Percentiles rank a stretch among this genome's conserved stretches.
These are phyloP conservation scores for Lycorma delicatula DNA, from an alignment of 1,140 invertebrate species.

Conservation along the genomic window DNA sequence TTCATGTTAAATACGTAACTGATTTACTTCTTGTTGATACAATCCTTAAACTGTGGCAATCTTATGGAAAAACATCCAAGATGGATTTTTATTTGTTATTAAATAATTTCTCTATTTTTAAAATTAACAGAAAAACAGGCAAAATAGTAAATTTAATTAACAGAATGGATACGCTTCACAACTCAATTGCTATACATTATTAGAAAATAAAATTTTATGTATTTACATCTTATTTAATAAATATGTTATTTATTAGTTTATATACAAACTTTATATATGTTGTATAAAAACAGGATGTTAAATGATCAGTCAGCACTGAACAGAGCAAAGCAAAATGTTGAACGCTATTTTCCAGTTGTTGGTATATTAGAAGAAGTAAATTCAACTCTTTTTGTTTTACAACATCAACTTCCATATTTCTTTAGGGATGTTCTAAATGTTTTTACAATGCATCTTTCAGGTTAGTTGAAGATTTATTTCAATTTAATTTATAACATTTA, in stretches of 20 bases:
- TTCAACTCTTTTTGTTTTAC: slow-evolving; percentile 47
- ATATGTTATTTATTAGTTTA: background rate
- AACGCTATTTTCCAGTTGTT: slow-evolving; percentile 54
- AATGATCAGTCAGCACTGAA: slow-evolving; percentile 52
- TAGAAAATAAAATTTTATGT: background rate
- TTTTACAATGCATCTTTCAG: slow-evolving; percentile 32
- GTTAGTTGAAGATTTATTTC: too few relatives aligned
- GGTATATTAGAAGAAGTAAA: slow-evolving; percentile 56
- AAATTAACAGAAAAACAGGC: background rate
- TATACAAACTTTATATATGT: slow-evolving; percentile 15
- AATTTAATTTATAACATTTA: too few relatives aligned
- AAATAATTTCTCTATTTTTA: background rate
- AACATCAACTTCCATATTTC: slow-evolving; percentile 49
- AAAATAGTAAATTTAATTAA: background rate
- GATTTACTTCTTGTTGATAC: too few relatives aligned
- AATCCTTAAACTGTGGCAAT: too few relatives aligned
- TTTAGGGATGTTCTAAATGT: slow-evolving; percentile 46
- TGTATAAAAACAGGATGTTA: slow-evolving; percentile 39
- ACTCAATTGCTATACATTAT: background rate
- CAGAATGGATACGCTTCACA: background rate
- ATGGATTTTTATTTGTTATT: too few relatives aligned
- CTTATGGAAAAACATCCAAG: too few relatives aligned
- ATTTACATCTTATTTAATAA: background rate
- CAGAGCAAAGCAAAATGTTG: slow-evolving; percentile 52
- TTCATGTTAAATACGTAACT: too few relatives aligned